These are phyloP conservation scores for Dendrocopos noguchii DNA, from an alignment of 2,113 vertebrate species.

Conservation along the genomic window DNA sequence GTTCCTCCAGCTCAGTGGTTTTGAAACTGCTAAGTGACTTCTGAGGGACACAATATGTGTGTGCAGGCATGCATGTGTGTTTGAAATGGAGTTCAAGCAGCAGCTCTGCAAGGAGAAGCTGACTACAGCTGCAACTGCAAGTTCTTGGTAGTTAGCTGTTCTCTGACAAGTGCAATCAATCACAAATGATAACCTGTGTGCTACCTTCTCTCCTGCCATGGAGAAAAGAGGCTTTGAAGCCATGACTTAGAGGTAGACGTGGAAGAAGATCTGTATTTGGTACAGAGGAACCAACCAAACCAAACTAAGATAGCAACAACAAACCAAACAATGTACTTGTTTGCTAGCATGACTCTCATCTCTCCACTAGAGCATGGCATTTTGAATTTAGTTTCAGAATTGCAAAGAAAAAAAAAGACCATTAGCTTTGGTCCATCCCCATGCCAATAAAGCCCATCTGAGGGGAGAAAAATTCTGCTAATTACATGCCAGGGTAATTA, in stretches of 20 bases:
- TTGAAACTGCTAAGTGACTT: neutral
- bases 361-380: neutral
- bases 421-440: neutral
- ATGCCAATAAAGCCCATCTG: neutral
- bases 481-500: neutral
- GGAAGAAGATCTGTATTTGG: neutral
- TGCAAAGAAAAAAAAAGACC: neutral
- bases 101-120: neutral
- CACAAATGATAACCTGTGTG: neutral
- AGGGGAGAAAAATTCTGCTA: neutral
- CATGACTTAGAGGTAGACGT: neutral
- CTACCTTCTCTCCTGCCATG: neutral
- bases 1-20: neutral
- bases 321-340: neutral
- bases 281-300: neutral
- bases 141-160: neutral
- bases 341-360: neutral
- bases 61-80: neutral
- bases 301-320: neutral
- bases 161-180: neutral
- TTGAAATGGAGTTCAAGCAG: neutral
- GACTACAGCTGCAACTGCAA: neutral
- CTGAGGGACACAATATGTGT: neutral
- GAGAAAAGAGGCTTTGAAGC: neutral
- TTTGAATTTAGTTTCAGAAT: neutral